These are phyloP conservation scores for Formica aserva DNA, from an alignment of 2,888 invertebrate genomes.

Conservation along the genomic window DNA sequence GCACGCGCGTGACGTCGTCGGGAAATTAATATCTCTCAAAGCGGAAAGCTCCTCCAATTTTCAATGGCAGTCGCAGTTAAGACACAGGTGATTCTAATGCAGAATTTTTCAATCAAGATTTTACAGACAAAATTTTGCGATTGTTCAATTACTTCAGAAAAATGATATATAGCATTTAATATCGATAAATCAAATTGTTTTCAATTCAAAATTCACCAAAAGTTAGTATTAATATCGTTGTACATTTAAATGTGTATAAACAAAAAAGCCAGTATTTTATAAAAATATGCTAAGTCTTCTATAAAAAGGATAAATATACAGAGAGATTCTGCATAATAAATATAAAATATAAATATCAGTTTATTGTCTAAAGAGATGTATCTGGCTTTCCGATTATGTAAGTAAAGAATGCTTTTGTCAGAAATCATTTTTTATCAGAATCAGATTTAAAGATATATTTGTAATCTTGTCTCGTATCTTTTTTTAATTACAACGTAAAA, in stretches of 20 bases:
- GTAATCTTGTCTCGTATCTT: neutral
- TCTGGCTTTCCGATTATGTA: neutral
- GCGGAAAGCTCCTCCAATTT: constrained; percentile 93
- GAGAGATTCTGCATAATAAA: neutral
- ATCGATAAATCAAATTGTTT: neutral
- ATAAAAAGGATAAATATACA: neutral
- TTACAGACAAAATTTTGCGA: neutral
- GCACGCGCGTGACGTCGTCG: constrained; percentile 97
- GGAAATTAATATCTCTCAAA: constrained; percentile 93
- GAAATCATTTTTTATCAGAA: neutral
- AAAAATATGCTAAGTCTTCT: neutral
- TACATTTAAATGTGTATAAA: neutral
- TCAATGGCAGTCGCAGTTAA: constrained; percentile 96
- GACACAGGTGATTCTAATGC: constrained; percentile 87
- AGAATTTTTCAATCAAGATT: neutral
- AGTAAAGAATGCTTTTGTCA: neutral
- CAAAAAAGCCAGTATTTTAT: neutral
- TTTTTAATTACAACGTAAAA: neutral
- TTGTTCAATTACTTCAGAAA: neutral
- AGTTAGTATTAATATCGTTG: neutral
- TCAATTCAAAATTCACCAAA: neutral
- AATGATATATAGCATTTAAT: neutral
- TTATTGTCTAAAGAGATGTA: neutral
- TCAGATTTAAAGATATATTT: constrained; percentile 2
- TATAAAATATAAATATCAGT: neutral